A percentile compares a stretch with the other conserved stretches of the same genome.
These are phyloP conservation scores for Crypturellus undulatus DNA, from an alignment of 2,113 vertebrate species.

Conservation along the genomic window DNA sequence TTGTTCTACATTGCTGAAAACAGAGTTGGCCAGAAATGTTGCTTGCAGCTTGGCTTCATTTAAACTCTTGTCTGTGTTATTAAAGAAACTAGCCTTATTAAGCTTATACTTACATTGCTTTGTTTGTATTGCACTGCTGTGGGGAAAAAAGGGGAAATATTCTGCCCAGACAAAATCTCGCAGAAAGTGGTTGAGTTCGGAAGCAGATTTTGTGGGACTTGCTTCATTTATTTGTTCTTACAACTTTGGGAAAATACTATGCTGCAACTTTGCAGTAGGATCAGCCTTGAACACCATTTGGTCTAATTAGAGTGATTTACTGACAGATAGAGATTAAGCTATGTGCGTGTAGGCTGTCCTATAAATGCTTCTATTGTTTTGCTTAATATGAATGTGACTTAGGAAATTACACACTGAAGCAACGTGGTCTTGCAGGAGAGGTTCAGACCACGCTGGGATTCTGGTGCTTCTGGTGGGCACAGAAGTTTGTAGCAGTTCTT, in stretches of 20 bases:
- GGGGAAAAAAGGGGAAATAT: conserved; percentile 24
- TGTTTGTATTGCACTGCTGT: not conserved
- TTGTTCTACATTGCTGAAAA: not conserved
- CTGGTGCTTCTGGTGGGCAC: conserved; percentile 30
- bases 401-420: conserved; percentile 44
- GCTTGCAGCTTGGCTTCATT: not conserved
- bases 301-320: conserved; percentile 45
- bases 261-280: not conserved
- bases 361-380: conserved; percentile 51
- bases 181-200: conserved; percentile 30
- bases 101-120: not conserved
- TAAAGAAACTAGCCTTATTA: conserved; percentile 6
- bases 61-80: not conserved
- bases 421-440: conserved; percentile 2
- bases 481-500: conserved; percentile 61
- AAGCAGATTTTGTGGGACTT: not conserved
- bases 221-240: conserved; percentile 55
- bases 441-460: conserved; percentile 50
- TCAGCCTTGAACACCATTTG: not conserved
- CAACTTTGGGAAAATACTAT: conserved; percentile 13
- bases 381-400: not conserved
- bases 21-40: not conserved
- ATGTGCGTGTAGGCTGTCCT: not conserved
- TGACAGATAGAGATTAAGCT: conserved; percentile 31
- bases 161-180: not conserved